These are phyloP conservation scores for Pteromalus puparum DNA, from an alignment of 1,140 invertebrate genomes.

Conservation along the genomic window DNA sequence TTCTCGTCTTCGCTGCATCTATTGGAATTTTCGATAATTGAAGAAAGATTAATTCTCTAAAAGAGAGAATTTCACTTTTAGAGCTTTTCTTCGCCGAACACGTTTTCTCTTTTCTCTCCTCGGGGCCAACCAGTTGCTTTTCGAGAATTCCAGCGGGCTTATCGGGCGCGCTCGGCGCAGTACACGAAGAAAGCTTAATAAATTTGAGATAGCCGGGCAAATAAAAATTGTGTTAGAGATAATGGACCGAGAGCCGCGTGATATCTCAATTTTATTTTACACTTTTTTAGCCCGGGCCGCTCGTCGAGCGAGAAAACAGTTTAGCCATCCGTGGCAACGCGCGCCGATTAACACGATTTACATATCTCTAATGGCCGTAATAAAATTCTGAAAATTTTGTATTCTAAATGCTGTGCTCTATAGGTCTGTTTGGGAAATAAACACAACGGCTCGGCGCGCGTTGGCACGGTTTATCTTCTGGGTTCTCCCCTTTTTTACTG, in stretches of 20 bases:
- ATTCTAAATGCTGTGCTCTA: conserved; percentile 24
- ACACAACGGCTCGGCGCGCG: not conserved
- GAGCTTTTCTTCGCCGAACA: not conserved
- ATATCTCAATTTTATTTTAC: conserved; percentile 32
- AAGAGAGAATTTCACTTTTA: not conserved
- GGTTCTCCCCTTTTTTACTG: too few species aligned
- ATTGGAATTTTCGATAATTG: too few species aligned
- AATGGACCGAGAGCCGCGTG: not conserved
- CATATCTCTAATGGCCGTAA: conserved; percentile 36
- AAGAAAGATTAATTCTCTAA: too few species aligned
- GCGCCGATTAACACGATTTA: conserved; percentile 44
- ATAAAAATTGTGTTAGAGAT: conserved; percentile 28
- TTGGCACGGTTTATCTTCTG: too few species aligned
- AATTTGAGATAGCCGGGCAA: conserved; percentile 15
- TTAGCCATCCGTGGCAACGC: conserved; percentile 22
- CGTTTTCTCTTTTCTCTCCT: not conserved
- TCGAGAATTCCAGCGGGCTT: not conserved
- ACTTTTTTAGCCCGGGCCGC: not conserved
- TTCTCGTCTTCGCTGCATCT: too few species aligned
- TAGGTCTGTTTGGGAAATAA: not conserved
- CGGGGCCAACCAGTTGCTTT: not conserved
- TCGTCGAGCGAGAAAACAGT: conserved; percentile 5
- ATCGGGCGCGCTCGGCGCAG: not conserved
- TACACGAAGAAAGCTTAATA: conserved; percentile 32
- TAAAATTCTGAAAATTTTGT: conserved; percentile 45